phyloP scores from a whole-genome alignment of 2,113 vertebrate genomes.

The Triplophysa dalaica region DNA sequence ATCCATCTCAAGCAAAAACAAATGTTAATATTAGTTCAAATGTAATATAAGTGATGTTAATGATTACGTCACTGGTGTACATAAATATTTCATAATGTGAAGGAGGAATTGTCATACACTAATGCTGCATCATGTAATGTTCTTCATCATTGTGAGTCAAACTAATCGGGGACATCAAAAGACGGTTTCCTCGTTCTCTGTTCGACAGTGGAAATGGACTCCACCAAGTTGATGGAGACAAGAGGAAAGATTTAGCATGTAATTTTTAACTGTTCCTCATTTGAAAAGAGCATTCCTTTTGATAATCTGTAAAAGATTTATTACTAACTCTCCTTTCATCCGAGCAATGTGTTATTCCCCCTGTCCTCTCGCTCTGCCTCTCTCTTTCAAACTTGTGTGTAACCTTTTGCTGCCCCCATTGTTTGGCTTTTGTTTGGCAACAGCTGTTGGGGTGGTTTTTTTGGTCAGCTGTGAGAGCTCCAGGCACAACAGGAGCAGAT shows the following conservation, averaged over 20 bases:
- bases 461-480: conserved; percentile 99
- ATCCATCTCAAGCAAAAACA: too few relatives aligned
- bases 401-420: conserved; percentile 93
- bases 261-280: conserved; percentile 28
- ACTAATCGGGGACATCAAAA: conserved; percentile 2
- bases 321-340: conserved; percentile 12
- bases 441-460: conserved; percentile 94
- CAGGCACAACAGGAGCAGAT: conserved; percentile 99
- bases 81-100: background rate
- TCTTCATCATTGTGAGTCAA: background rate
- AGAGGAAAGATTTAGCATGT: conserved; percentile 27
- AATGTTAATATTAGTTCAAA: too few relatives aligned
- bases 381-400: conserved; percentile 81
- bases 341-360: background rate
- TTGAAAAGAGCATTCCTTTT: conserved; percentile 34
- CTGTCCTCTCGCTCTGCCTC: conserved; percentile 2
- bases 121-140: background rate
- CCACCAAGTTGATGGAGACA: conserved; percentile 10
- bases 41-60: too few relatives aligned
- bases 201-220: conserved; percentile 1
- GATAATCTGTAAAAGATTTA: conserved; percentile 33
- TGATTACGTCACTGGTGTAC: background rate
- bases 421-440: conserved; percentile 99
- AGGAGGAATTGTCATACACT: background rate
- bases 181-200: conserved; percentile 14